These are phyloP conservation scores for Lasius platythorax DNA, from an alignment of 2,888 invertebrate genomes.

Conservation along the genomic window DNA sequence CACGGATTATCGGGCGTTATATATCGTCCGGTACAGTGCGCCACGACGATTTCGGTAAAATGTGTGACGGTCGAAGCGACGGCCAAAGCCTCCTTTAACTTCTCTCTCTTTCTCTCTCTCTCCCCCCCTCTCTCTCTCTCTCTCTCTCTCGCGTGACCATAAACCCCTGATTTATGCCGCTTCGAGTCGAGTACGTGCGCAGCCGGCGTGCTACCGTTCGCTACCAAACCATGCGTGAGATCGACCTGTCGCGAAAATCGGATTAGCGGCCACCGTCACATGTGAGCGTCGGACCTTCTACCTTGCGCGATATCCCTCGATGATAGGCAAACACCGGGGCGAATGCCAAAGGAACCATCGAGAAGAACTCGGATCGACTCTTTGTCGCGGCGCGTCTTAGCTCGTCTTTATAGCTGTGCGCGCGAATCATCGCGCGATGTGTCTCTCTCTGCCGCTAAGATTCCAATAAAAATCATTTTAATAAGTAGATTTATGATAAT, in stretches of 20 bases:
- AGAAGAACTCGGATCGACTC: background rate
- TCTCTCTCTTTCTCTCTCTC: slow-evolving; percentile 79
- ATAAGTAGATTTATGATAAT: slow-evolving; percentile 11
- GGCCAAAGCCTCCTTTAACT: slow-evolving; percentile 82
- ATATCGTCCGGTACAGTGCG: slow-evolving; percentile 67
- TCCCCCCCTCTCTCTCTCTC: slow-evolving; percentile 66
- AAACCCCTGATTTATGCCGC: slow-evolving; percentile 81
- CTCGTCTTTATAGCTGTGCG: slow-evolving; percentile 16
- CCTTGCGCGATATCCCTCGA: slow-evolving; percentile 45
- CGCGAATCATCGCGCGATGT: background rate
- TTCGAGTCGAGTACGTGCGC: slow-evolving; percentile 69
- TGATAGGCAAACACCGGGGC: slow-evolving; percentile 24
- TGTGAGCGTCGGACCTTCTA: slow-evolving; percentile 56
- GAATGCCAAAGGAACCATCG: slow-evolving; percentile 32
- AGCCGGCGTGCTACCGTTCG: slow-evolving; percentile 69
- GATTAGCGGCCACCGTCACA: slow-evolving; percentile 69
- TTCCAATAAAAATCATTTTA: slow-evolving; percentile 21
- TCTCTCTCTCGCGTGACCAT: slow-evolving; percentile 80
- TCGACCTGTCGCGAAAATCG: slow-evolving; percentile 78
- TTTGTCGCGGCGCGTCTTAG: slow-evolving; percentile 19
- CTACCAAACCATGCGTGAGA: slow-evolving; percentile 77
- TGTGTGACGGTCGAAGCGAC: slow-evolving; percentile 82
- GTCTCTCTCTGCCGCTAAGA: background rate
- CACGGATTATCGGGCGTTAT: slow-evolving; percentile 59
- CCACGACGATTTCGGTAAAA: slow-evolving; percentile 81